Evolutionary conservation across 2,113 vertebrate species (phyloP).

Genomic region (Coracopsis vasa): DNA sequence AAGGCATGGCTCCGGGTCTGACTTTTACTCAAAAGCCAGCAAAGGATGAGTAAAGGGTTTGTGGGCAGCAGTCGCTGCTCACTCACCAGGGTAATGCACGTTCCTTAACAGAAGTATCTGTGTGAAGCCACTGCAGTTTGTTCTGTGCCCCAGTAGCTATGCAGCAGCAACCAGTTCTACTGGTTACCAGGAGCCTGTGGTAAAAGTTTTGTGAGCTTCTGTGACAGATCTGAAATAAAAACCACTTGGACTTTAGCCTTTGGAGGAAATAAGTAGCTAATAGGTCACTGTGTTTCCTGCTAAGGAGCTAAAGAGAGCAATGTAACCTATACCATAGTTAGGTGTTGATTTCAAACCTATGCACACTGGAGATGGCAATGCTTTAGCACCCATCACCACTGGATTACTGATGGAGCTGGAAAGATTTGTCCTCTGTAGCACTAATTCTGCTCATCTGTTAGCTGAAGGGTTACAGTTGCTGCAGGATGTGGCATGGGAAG

Average conservation of each 20-base stretch:
- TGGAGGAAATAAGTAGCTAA: neutral
- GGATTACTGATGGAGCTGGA: neutral
- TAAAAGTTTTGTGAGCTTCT: neutral
- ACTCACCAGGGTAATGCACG: rapidly evolving
- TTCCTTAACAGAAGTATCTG: neutral
- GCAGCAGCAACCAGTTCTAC: neutral
- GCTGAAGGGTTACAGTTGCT: neutral
- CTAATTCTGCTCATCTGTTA: neutral
- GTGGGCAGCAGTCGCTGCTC: neutral
- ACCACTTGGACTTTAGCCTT: neutral
- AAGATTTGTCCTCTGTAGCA: neutral
- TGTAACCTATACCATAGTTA: rapidly evolving
- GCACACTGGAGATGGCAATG: neutral
- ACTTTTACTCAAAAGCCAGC: slow-evolving; percentile 32
- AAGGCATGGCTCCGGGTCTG: neutral
- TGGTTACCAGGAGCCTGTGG: rapidly evolving
- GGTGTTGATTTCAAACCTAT: neutral
- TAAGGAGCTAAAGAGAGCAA: neutral
- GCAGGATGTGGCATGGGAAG: neutral
- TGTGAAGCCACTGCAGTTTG: neutral
- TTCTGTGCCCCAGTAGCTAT: neutral
- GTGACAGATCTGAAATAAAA: neutral
- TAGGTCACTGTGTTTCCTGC: neutral
- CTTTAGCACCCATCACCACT: rapidly evolving
- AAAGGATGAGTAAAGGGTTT: slow-evolving; percentile 31